Evolutionary conservation across 1,140 invertebrate genomes (phyloP).

Genomic region (Micrasema longulum): DNA sequence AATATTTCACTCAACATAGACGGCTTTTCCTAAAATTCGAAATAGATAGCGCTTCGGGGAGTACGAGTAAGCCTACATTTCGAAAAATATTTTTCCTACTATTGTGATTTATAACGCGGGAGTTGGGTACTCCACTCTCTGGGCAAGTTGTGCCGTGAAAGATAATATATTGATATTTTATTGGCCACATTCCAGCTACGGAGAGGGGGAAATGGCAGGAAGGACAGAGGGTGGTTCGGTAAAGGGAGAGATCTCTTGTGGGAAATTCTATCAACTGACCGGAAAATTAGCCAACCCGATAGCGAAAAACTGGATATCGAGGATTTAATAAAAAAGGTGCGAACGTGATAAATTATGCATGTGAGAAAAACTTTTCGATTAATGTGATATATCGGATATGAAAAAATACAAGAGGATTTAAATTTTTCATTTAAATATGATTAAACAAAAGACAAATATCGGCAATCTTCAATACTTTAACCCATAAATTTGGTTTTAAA

Average conservation of each 20-base stretch:
- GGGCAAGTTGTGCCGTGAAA: conserved; percentile 32
- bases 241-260: conserved; percentile 35
- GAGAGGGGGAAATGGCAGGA: conserved; percentile 11
- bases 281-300: conserved; percentile 50
- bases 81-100: conserved; percentile 28
- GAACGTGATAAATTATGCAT: no score
- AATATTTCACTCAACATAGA: no score
- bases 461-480: no score
- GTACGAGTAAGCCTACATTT: conserved; percentile 6
- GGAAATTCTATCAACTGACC: conserved; percentile 49
- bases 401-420: no score
- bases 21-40: conserved; percentile 28
- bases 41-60: conserved; percentile 25
- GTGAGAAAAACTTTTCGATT: neutral
- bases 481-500: no score
- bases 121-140: conserved; percentile 8
- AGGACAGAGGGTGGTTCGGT: conserved; percentile 24
- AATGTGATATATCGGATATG: no score
- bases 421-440: no score
- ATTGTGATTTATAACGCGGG: conserved; percentile 33
- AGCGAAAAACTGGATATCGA: conserved; percentile 4
- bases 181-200: conserved; percentile 50
- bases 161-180: conserved; percentile 55
- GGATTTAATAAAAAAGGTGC: neutral
- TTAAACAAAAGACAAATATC: no score